Evolutionary conservation across 2,113 vertebrate species (phyloP).

Genomic region (Acanthochromis polyacanthus): DNA sequence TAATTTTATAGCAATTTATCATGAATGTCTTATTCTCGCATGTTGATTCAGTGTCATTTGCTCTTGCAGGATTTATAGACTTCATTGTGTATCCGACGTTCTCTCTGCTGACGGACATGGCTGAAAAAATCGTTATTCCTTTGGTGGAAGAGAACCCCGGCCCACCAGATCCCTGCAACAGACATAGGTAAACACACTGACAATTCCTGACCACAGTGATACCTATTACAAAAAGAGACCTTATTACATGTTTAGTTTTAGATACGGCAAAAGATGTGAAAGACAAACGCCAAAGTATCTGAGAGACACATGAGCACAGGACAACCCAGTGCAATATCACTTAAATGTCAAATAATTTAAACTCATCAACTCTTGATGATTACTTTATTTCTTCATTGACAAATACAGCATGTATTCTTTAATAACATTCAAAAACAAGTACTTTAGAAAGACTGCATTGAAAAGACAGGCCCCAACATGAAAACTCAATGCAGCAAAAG

Average conservation of each 20-base stretch:
- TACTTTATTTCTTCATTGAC: too few relatives aligned
- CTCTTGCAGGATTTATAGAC: constrained; percentile 91
- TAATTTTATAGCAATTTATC: not conserved
- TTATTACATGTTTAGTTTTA: not conserved
- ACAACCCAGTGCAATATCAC: too few relatives aligned
- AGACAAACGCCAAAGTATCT: not conserved
- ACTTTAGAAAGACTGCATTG: too few relatives aligned
- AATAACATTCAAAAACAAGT: too few relatives aligned
- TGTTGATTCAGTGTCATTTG: not conserved
- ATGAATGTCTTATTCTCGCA: not conserved
- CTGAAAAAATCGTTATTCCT: constrained; percentile 93
- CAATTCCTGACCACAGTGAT: not conserved
- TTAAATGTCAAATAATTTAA: too few relatives aligned
- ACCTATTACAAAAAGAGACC: not conserved
- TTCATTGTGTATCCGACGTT: constrained; percentile 97
- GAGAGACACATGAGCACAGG: too few relatives aligned
- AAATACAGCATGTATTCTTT: too few relatives aligned
- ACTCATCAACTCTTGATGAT: too few relatives aligned
- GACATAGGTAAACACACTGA: constrained; percentile 76
- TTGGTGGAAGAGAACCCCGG: constrained; percentile 88
- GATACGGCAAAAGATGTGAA: not conserved
- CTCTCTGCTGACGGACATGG: constrained; percentile 93
- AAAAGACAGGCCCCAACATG: too few relatives aligned
- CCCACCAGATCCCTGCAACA: constrained; percentile 81
- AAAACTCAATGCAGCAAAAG: too few relatives aligned